Base-by-base conservation (phyloP, 2,888 invertebrate genomes). In the Ametastegia equiseti region DNA sequence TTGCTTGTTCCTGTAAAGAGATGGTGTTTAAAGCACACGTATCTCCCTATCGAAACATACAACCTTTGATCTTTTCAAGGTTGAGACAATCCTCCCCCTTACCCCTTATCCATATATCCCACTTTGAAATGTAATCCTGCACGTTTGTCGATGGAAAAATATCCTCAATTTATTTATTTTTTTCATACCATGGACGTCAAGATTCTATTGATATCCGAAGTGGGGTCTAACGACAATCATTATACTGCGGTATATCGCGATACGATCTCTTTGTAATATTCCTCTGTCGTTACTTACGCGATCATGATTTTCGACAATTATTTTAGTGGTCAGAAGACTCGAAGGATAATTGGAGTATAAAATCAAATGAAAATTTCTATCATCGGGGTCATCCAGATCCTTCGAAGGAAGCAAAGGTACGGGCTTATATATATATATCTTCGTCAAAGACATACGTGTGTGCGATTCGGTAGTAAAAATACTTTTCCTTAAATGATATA, bases 61-160 rank as follows among this genome's bases (percentile, higher is more conserved):
- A 47, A 71, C 50, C 75, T 75, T 75, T 75, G 50, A 75, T 75
- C 33, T 75, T 75, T 50, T 75, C 75, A 54, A 75, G 75, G 75
- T 54, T 54, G 75, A 75, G 75, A 75, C 50, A 45, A 54, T 54
- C 54, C 36, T 23, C 50, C 47, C n/a, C 50, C n/a, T 27, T 13
- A 23, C 33, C 47, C 50, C 47, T 23, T 54, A 11, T n/a, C 13
- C 65, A 33, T 6, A 7, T 15, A 11, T 19, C 5, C n/a, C 30
- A 33, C 33, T 33, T 54, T 50, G 50, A 39, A 23, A 71, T n/a
- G 36, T n/a, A 39, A 13, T 4, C 39, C n/a, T n/a, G 30, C 30
- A 13, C 30, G 11, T 6, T 13, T n/a, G n/a, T 33, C 6, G 42
- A 27, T 23, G 42, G 45, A 13, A 75, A n/a, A n/a, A n/a, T n/a